Evolutionary conservation across 2,797 vertebrate species (phyloP).

Genomic region (Mus caroli): DNA sequence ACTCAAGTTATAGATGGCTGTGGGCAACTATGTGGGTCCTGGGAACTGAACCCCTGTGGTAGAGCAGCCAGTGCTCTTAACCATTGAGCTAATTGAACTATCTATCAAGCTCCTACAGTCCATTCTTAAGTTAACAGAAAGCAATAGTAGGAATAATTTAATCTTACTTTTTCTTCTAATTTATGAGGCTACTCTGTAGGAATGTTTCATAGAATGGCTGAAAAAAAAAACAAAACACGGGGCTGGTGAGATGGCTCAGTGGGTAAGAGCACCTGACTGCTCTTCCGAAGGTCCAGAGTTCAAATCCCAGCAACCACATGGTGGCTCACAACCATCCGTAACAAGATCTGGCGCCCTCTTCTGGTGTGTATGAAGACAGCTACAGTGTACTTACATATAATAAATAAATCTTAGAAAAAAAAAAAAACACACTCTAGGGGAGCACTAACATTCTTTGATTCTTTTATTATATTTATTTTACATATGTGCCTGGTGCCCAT

Average conservation of each 20-base stretch:
- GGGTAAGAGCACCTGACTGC: too few relatives aligned
- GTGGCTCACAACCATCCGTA: too few relatives aligned
- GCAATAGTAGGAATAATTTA: neutral
- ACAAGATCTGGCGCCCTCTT: too few relatives aligned
- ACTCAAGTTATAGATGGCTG: neutral
- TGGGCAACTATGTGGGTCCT: neutral
- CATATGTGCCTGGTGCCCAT: neutral
- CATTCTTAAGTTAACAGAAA: conserved; percentile 7
- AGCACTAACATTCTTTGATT: conserved; percentile 33
- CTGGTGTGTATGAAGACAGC: too few relatives aligned
- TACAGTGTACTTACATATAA: too few relatives aligned
- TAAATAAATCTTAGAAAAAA: too few relatives aligned
- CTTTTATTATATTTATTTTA: neutral
- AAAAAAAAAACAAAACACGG: conserved; percentile 59
- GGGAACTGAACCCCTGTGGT: neutral
- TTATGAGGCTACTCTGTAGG: conserved; percentile 40
- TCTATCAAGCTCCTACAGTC: neutral
- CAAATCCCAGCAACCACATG: too few relatives aligned
- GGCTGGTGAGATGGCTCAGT: too few relatives aligned
- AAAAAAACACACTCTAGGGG: neutral
- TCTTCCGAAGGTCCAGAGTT: too few relatives aligned
- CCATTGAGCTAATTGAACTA: neutral
- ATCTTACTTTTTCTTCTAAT: conserved; percentile 9
- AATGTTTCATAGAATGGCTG: conserved; percentile 9
- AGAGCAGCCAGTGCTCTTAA: neutral